These are phyloP conservation scores for Bombus pyrosoma DNA, from an alignment of 1,140 invertebrate species.

Conservation along the genomic window DNA sequence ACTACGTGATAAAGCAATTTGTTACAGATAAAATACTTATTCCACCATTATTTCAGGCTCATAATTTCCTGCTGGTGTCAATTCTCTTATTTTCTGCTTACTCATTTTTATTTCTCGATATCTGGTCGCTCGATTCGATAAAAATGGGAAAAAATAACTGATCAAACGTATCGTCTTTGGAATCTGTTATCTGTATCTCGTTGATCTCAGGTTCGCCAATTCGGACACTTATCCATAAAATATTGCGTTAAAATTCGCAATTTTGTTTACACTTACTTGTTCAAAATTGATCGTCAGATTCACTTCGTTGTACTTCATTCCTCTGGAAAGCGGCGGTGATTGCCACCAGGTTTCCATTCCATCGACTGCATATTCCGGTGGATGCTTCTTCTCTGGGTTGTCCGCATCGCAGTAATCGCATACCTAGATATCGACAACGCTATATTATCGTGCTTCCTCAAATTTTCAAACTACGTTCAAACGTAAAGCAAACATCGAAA, in stretches of 20 bases:
- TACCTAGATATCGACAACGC: constrained; percentile 84
- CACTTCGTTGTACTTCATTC: constrained; percentile 97
- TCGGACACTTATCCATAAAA: background rate
- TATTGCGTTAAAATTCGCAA: background rate
- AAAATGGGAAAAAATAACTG: background rate
- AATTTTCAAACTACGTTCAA: no score
- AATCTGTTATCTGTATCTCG: background rate
- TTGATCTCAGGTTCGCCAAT: background rate
- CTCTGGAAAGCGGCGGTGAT: constrained; percentile 97
- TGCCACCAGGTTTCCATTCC: constrained; percentile 98
- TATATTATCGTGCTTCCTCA: background rate
- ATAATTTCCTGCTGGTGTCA: constrained; percentile 59
- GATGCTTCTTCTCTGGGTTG: constrained; percentile 90
- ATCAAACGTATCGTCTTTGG: background rate
- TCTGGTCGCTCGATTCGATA: background rate
- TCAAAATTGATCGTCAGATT: constrained; percentile 98
- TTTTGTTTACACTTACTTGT: constrained; percentile 86
- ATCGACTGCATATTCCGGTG: constrained; percentile 95
- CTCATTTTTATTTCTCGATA: background rate
- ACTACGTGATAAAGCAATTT: constrained; percentile 65
- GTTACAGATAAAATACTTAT: constrained; percentile 60
- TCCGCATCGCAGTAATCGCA: constrained; percentile 96
- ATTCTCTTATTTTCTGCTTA: constrained; percentile 48
- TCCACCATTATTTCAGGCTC: constrained; percentile 11
- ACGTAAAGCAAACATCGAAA: background rate